Conservation (phyloP, 2,113 vertebrate genomes). For the Triplophysa tibetana region DNA sequence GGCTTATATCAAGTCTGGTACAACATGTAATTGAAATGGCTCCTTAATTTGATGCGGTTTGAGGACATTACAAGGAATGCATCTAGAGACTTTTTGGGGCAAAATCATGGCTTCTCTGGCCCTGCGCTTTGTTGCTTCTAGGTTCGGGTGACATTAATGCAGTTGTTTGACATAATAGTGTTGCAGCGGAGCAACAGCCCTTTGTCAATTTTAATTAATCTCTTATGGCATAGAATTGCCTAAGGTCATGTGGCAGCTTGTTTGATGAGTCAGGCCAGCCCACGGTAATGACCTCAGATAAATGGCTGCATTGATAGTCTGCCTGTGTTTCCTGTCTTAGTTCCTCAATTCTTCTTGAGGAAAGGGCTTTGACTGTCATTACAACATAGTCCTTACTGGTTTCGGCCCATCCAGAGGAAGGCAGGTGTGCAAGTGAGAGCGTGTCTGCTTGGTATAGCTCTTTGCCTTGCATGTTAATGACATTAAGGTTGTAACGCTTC, state of each 20-base stretch:
- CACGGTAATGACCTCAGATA: background rate
- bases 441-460: no score
- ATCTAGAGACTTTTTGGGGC: constrained; percentile 5
- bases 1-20: no score
- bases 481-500: no score
- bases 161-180: background rate
- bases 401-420: no score
- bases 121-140: background rate
- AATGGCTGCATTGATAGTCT: no score
- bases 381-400: no score
- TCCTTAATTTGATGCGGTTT: constrained; percentile 16
- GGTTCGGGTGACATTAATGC: background rate
- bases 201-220: background rate
- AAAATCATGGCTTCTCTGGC: constrained; percentile 1
- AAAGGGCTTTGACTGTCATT: no score
- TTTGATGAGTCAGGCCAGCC: background rate
- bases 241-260: background rate
- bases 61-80: constrained; percentile 3
- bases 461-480: no score
- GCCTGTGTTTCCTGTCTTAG: no score
- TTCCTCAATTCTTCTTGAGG: no score
- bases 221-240: constrained; percentile 6
- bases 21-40: background rate
- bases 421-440: no score
- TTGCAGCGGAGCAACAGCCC: background rate